These are phyloP conservation scores for Trisateles emortualis DNA, from an alignment of 2,888 invertebrate genomes.

Conservation along the genomic window DNA sequence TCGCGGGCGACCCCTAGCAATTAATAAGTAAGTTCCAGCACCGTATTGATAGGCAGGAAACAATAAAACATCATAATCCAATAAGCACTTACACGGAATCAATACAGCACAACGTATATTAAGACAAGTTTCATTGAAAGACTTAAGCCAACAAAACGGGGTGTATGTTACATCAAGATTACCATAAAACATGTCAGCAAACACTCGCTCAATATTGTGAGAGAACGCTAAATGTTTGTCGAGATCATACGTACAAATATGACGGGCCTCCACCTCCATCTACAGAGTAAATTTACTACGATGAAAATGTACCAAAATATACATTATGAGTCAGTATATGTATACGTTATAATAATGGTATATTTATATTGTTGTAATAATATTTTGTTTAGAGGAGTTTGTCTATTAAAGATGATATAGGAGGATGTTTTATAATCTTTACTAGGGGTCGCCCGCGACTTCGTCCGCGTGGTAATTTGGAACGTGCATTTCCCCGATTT, in stretches of 20 bases:
- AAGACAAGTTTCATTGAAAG: slow-evolving; percentile 27
- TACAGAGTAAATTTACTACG: slow-evolving; percentile 37
- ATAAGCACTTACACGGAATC: not conserved
- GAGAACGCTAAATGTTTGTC: slow-evolving; percentile 53
- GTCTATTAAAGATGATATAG: no score
- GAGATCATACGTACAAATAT: slow-evolving; percentile 46
- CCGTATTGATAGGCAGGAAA: not conserved
- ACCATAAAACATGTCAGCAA: slow-evolving; percentile 59
- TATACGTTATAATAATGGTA: not conserved
- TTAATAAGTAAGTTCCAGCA: no score
- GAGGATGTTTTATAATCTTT: no score
- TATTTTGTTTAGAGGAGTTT: not conserved
- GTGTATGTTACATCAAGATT: slow-evolving; percentile 43
- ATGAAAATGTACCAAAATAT: slow-evolving; percentile 31
- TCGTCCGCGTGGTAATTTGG: no score
- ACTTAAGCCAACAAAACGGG: slow-evolving; percentile 18
- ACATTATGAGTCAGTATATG: slow-evolving; percentile 26
- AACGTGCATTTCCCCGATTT: no score
- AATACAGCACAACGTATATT: not conserved
- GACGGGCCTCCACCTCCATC: slow-evolving; percentile 35
- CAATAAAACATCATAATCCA: not conserved
- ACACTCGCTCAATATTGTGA: slow-evolving; percentile 57
- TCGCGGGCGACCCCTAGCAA: no score
- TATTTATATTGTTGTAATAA: not conserved
- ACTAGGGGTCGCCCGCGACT: no score